Base-by-base conservation (phyloP, 2,113 vertebrate species). In the Arothron firmamentum region DNA sequence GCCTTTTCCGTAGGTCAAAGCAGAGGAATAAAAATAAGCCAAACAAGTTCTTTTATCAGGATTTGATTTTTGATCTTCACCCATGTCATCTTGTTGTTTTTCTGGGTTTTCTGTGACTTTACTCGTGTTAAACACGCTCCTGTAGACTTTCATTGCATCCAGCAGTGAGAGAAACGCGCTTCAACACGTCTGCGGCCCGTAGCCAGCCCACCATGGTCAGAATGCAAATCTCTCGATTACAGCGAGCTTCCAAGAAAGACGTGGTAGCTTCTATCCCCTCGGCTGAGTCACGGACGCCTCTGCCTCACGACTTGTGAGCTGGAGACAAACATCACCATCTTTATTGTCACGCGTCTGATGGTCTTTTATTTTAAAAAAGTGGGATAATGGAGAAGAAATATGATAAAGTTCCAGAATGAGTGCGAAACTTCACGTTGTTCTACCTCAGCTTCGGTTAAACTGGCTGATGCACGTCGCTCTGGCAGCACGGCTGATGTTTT, bases 161-260 rank as follows among this genome's bases (percentile, higher is more conserved):
- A 1, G 11, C 47, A 49, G 47, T 18, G 16, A 18, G 3, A 10
- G 6, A 52, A 52, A 52, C 14, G 6, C 10, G 20, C 3, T 52
- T 52, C 20, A 23, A 23, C 20, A 25, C 9, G 19, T 52, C 50
- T 50, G 48, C 21, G 8, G 34, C 17, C n/a, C 17, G 2, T 59
- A 53, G 72, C 17, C 57, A 65, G 38, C 53, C 10, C 0, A 13
- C 62, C 61, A 41, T 25, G 1, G 1, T 51, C 60, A 71, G 66
- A 70, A 72, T 86, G 72, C 65, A 59, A 64, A 52, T 56, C 49
- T 67, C 59, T 42, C 56, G 75, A 80, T 82, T 71, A 65, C 21
- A 3, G 51, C 58, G 56, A 54, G 56, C 62, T 81, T 74, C 69
- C 64, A 69, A 74, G 74, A 77, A 75, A 64, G 49, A 64, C 38